A percentile compares a stretch with the other conserved stretches of the same genome.
These are phyloP conservation scores for Drosophila formosana DNA, from an alignment of 2,888 invertebrate species.

Conservation along the genomic window DNA sequence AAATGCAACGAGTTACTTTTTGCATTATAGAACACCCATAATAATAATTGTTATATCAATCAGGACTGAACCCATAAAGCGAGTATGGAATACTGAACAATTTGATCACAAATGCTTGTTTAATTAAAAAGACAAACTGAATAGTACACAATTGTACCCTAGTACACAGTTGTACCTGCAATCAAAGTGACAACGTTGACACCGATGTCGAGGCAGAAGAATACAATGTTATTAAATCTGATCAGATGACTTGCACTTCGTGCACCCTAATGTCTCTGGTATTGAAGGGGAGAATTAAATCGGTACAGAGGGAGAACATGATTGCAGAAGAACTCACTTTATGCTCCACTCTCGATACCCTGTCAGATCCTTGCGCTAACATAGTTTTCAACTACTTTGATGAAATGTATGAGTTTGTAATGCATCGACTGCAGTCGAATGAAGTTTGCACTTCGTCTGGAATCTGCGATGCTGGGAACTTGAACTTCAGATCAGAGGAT, in stretches of 20 bases:
- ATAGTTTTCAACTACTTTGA: conserved; percentile 26
- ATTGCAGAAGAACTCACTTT: conserved; percentile 2
- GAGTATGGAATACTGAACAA: too few relatives aligned
- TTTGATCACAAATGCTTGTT: too few relatives aligned
- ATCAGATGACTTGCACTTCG: conserved; percentile 29
- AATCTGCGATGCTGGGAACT: conserved; percentile 6
- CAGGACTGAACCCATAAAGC: too few relatives aligned
- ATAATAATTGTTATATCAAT: too few relatives aligned
- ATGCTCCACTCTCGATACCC: conserved; percentile 11
- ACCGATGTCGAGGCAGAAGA: neutral
- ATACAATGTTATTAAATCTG: neutral
- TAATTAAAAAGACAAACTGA: too few relatives aligned
- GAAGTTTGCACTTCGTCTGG: conserved; percentile 8
- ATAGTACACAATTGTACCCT: neutral
- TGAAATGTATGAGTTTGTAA: conserved; percentile 16
- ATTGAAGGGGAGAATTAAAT: conserved; percentile 4
- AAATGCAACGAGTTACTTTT: too few relatives aligned
- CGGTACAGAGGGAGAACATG: conserved; percentile 6
- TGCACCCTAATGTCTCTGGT: conserved; percentile 19
- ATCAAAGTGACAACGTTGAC: neutral
- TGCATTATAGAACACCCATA: too few relatives aligned
- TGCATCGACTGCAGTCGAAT: conserved; percentile 12
- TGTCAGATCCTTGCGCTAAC: conserved; percentile 24
- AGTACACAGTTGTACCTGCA: neutral
- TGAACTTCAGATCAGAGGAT: neutral